Evolutionary conservation across 2,888 invertebrate genomes (phyloP), one percentile per base, ranked within the genome.

Genomic region (Polymixis flavicincta): DNA sequence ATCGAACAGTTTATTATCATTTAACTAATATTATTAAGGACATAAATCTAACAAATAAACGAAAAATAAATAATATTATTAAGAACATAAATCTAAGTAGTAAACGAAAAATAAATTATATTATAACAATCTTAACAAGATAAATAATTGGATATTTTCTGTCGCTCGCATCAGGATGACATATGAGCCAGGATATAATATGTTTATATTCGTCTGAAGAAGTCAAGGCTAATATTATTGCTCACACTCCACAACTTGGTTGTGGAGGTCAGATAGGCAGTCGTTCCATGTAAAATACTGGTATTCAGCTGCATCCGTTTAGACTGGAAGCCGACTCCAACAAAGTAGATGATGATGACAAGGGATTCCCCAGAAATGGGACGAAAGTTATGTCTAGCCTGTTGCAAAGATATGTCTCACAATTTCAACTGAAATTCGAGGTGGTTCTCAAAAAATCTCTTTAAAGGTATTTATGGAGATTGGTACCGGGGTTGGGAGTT

Each of bases 81-180:
- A n/a, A n/a, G n/a, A 32, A 28, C 50, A 68, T 60, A 45, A 65
- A 66, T 37, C 4, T 7, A 13, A 45, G 1, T 25, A 60, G 54
- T 61, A 50, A 61, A 61, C 8, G 37, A 66, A 28, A 45, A 28
- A 37, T 67, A 67, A 37, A 48, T 72, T 0, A 32, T 32, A 59
- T n/a, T n/a, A 57, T 32, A 7, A 52, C 45, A 78, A 52, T 54
- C 13, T 37, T 54, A 55, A 50, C 45, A 25, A 73, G 22, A 50
- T 65, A 69, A 50, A 79, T 79, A 50, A 79, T 79, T 80, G n/a
- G 80, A 80, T 80, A 69, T 65, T 19, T 79, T 73, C 48, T 59
- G 32, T 65, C 37, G 19, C 50, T 55, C 48, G 37, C 42, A 45
- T 59, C 25, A 68, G 65, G 54, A 80, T 73, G 59, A 54, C 45